Evolutionary conservation across 2,888 invertebrate genomes (phyloP).

Genomic region (Athalia rosae): DNA sequence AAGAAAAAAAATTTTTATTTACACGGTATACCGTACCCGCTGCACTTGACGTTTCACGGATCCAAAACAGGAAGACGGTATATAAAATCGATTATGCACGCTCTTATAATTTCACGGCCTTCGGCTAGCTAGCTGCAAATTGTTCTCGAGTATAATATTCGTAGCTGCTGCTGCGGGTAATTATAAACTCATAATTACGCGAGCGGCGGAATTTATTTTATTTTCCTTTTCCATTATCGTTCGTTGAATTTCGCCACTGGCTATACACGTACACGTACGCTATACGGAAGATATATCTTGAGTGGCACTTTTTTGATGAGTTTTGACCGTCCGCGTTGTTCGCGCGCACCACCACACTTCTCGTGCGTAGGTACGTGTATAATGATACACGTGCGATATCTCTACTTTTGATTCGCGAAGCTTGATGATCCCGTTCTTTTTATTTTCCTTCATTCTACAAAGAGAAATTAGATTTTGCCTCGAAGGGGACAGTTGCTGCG

Average conservation of each 20-base stretch:
- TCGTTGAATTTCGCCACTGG: background rate
- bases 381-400: too few relatives aligned
- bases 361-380: background rate
- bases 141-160: background rate
- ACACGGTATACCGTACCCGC: too few relatives aligned
- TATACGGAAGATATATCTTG: constrained; percentile 1
- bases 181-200: constrained; percentile 32
- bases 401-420: constrained; percentile 16
- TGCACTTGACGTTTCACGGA: background rate
- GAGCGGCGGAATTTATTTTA: background rate
- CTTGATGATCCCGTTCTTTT: constrained; percentile 23
- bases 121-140: background rate
- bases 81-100: constrained; percentile 33
- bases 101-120: constrained; percentile 27
- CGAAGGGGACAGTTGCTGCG: constrained; percentile 62
- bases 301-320: constrained; percentile 1
- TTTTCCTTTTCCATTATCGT: background rate
- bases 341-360: background rate
- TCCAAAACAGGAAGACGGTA: background rate
- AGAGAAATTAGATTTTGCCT: constrained; percentile 60
- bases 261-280: background rate
- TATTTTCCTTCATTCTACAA: constrained; percentile 38
- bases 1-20: too few relatives aligned
- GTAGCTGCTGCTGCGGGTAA: background rate
- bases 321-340: background rate